Percentiles rank a stretch among this genome's conserved stretches.
These are phyloP conservation scores for Apeira syringaria DNA, from an alignment of 2,888 invertebrate species.

Conservation along the genomic window DNA sequence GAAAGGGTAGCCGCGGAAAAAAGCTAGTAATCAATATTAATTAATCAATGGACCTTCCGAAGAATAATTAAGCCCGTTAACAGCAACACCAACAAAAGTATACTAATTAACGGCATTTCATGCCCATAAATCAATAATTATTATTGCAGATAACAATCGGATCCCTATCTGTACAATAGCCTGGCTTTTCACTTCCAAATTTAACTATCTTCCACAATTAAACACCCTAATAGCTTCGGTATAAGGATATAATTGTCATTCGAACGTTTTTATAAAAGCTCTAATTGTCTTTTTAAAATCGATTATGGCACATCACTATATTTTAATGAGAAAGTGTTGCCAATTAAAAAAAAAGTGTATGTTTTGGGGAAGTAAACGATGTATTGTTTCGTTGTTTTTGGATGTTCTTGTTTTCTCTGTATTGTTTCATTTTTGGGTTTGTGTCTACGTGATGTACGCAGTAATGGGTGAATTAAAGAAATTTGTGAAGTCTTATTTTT, in stretches of 20 bases:
- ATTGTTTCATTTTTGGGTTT: conserved; percentile 1
- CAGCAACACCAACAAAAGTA: conserved; percentile 19
- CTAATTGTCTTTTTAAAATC: conserved; percentile 50
- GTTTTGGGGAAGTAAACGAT: conserved; percentile 17
- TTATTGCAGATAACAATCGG: conserved; percentile 25
- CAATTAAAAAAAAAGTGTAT: conserved; percentile 17
- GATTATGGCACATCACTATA: conserved; percentile 36
- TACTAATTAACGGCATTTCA: conserved; percentile 18
- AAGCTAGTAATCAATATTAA: too few species aligned
- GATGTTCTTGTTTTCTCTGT: conserved; percentile 3
- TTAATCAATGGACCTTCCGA: neutral
- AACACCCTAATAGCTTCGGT: conserved; percentile 47
- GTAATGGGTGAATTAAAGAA: conserved; percentile 12
- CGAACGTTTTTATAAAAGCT: conserved; percentile 43
- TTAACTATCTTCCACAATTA: conserved; percentile 33
- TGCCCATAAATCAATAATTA: conserved; percentile 27
- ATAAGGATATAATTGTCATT: conserved; percentile 50
- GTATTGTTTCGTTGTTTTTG: conserved; percentile 12
- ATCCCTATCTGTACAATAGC: conserved; percentile 13
- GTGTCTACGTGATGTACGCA: conserved; percentile 5
- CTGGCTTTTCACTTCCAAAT: conserved; percentile 1
- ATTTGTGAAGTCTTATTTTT: conserved; percentile 1
- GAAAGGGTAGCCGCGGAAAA: too few species aligned
- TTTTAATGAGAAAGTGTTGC: conserved; percentile 31
- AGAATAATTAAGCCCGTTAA: conserved; percentile 3